Evolutionary conservation across 53 echinoderm and acorn worm genomes (phyloP).

Genomic region (Echinometra lucunter): DNA sequence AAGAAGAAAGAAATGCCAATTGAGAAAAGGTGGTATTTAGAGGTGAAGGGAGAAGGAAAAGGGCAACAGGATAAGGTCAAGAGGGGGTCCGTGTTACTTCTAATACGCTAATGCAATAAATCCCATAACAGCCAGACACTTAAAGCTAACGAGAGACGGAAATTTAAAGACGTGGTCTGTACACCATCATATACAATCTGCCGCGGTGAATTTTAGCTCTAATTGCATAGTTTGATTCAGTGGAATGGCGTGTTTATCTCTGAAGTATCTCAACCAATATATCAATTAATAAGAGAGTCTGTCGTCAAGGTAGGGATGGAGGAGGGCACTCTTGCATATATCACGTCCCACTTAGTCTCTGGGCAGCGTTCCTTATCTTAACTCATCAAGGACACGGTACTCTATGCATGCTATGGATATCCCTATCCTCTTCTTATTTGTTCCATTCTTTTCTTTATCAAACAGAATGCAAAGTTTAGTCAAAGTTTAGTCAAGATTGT

Average conservation of each 20-base stretch:
- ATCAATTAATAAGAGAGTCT: slow-evolving; percentile 28
- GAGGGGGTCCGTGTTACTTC: background rate
- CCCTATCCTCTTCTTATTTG: background rate
- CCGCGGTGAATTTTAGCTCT: slow-evolving; percentile 6
- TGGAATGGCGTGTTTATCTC: slow-evolving; percentile 34
- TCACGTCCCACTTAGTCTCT: background rate
- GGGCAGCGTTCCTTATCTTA: slow-evolving; percentile 9
- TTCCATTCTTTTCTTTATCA: background rate
- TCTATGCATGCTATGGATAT: background rate
- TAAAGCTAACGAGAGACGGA: slow-evolving; percentile 23
- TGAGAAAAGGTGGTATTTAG: background rate
- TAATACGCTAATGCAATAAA: slow-evolving; percentile 38
- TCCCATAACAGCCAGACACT: background rate
- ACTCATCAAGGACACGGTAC: slow-evolving; percentile 20
- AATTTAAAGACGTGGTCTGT: background rate
- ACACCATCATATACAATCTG: slow-evolving; percentile 8
- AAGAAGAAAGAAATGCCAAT: background rate
- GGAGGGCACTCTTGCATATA: background rate
- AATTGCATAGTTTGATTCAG: slow-evolving; percentile 28
- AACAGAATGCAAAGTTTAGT: background rate
- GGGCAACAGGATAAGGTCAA: background rate
- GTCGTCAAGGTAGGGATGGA: background rate
- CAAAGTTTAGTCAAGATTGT: background rate
- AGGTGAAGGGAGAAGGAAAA: background rate
- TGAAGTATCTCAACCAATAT: slow-evolving; percentile 22